Evolutionary conservation across 2,888 invertebrate species (phyloP).

Genomic region (Plusia festucae): DNA sequence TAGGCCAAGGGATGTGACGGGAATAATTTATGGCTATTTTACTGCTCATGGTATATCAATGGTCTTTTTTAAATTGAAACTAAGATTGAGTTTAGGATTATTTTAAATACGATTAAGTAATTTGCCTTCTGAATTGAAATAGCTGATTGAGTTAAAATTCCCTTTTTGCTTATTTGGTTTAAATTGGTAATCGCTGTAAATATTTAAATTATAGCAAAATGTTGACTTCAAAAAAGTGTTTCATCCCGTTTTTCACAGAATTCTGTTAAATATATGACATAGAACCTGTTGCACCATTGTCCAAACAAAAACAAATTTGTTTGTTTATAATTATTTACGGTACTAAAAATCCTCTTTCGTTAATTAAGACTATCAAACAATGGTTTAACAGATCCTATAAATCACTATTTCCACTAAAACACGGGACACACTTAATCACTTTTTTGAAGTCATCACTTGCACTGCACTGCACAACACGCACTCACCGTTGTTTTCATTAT

Average conservation of each 20-base stretch:
- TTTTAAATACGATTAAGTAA: neutral
- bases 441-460: slow-evolving; percentile 84
- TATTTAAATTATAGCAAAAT: slow-evolving; percentile 53
- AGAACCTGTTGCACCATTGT: slow-evolving; percentile 59
- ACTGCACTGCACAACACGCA: slow-evolving; percentile 77
- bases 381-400: slow-evolving; percentile 57
- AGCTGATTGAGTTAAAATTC: no score
- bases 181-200: no score
- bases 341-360: slow-evolving; percentile 22
- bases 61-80: neutral
- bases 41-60: no score
- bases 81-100: neutral
- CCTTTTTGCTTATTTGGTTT: neutral
- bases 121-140: neutral
- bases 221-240: slow-evolving; percentile 86
- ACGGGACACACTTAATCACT: slow-evolving; percentile 75
- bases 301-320: slow-evolving; percentile 35
- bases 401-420: slow-evolving; percentile 63
- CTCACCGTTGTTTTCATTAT: slow-evolving; percentile 87
- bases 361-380: slow-evolving; percentile 30
- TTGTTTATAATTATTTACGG: neutral
- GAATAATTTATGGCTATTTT: slow-evolving; percentile 22
- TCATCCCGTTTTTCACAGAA: slow-evolving; percentile 57
- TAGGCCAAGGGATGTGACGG: slow-evolving; percentile 30
- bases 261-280: slow-evolving; percentile 28